Evolutionary conservation across 1,140 invertebrate species (phyloP).

Genomic region (Drosophila repletoides): DNA sequence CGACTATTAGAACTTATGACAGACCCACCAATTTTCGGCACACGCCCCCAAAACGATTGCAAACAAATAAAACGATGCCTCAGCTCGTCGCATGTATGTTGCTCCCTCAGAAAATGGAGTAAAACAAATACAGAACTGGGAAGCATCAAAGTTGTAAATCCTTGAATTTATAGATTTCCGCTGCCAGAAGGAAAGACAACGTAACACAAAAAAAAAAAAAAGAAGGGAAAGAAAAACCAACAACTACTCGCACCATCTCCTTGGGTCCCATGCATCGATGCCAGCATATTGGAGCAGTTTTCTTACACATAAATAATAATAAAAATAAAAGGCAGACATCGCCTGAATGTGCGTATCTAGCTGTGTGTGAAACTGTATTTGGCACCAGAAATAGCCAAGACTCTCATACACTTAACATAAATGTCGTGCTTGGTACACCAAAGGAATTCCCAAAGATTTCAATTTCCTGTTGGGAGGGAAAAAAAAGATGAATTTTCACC

Average conservation of each 20-base stretch:
- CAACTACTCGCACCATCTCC: neutral
- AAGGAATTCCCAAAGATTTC: too few species aligned
- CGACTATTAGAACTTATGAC: constrained; percentile 77
- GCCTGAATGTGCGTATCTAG: constrained; percentile 13
- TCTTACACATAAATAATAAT: constrained; percentile 55
- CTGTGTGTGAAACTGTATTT: neutral
- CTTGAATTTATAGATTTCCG: constrained; percentile 62
- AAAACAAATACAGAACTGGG: constrained; percentile 6
- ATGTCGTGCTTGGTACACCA: too few species aligned
- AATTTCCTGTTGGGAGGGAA: too few species aligned
- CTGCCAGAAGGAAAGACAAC: neutral
- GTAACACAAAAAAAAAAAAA: neutral
- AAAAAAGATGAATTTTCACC: too few species aligned
- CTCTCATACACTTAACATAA: constrained; percentile 2
- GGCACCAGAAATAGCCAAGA: neutral
- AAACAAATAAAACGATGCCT: constrained; percentile 49
- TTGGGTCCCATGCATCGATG: constrained; percentile 7
- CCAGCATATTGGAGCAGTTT: constrained; percentile 33
- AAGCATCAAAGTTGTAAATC: constrained; percentile 61
- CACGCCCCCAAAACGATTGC: constrained; percentile 40
- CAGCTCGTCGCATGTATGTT: constrained; percentile 3
- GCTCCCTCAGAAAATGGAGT: neutral
- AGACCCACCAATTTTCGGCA: constrained; percentile 44
- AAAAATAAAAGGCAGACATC: constrained; percentile 33
- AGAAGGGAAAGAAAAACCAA: neutral